Percentiles rank a stretch among this genome's conserved stretches.
phyloP scores from a whole-genome alignment of 1,140 invertebrate genomes.

The Plectrocnemia conspersa region DNA sequence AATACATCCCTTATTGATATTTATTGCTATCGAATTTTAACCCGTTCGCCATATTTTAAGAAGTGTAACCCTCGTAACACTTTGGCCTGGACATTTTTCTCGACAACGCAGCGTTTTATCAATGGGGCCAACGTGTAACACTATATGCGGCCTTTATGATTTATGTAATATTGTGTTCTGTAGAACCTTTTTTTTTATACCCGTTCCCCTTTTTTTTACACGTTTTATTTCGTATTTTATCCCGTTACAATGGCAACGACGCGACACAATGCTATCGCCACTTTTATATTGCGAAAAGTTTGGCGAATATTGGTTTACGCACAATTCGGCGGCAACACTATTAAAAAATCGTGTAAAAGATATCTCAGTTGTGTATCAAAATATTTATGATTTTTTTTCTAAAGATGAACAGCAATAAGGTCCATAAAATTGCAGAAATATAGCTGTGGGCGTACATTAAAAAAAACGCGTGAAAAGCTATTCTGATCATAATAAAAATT shows the following conservation, averaged over 20 bases:
- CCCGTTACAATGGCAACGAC: slow-evolving; percentile 10
- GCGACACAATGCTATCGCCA: slow-evolving; percentile 8
- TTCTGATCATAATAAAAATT: slow-evolving; percentile 1
- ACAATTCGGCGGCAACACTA: no score
- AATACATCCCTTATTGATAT: no score
- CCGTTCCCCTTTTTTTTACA: slow-evolving; percentile 6
- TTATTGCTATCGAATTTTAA: neutral
- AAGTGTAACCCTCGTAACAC: neutral
- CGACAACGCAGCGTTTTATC: slow-evolving; percentile 14
- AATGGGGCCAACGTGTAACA: slow-evolving; percentile 22
- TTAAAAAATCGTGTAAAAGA: no score
- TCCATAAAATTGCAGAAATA: neutral
- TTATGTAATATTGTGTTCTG: slow-evolving; percentile 18
- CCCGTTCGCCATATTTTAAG: neutral
- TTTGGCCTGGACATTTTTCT: slow-evolving; percentile 1
- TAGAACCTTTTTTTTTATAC: slow-evolving; percentile 17
- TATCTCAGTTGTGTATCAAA: neutral
- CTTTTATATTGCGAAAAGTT: slow-evolving; percentile 12
- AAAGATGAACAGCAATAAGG: neutral
- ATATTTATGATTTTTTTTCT: neutral
- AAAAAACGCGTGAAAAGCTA: slow-evolving; percentile 3
- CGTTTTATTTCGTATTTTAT: slow-evolving; percentile 15
- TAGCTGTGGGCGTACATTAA: neutral
- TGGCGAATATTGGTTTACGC: slow-evolving; percentile 3
- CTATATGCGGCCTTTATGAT: slow-evolving; percentile 22